Base-by-base conservation (phyloP, 2,888 invertebrate genomes). In the Oxytorus armatus region DNA sequence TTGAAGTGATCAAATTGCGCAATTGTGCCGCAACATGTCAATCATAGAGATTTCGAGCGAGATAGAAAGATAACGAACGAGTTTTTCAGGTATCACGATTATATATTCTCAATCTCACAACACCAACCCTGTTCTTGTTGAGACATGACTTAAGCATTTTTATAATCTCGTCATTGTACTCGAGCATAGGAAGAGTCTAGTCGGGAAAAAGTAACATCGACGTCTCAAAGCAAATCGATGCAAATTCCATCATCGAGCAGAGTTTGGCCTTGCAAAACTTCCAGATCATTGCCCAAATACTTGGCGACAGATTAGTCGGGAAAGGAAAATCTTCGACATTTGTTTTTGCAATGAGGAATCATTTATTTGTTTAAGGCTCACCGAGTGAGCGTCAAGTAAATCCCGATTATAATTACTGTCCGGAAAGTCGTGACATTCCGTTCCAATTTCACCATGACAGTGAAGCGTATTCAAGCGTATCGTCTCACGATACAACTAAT, bases 41-140 rank as follows among this genome's bases (percentile, higher is more conserved):
- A 95, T 91, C 84, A 36, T 96, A 95, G 61, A 96, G 93, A 92
- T 96, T 96, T 82, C 96, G 95, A 10, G 95, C 95, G 65, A 96
- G 94, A 97, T 97, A 97, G 90, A 95, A 97, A 0, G 96, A 96
- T 81, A 97, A 92, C 77, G 94, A 7, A 93, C 92, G 0, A 96
- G 95, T 92, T 96, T 95, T 44, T 92, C 92, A 2, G 96, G 96
- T 91, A 96, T 93, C 81, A 51, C 84, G 78, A 29, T 85, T 84
- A n/a, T 91, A 91, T 87, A 89, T 91, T 92, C 92, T 92, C 42
- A 92, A 89, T 84, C 93, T 93, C 14, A 95, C 93, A 16, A 95
- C 93, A 3, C 95, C 96, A 90, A 96, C 95, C 78, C 94, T 93
- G 83, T 95, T 93, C 42, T 93, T 93, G 47, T 93, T 90, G 33